Evolutionary conservation across 1,140 invertebrate genomes (phyloP).

Genomic region (Hesperophylax magnus): DNA sequence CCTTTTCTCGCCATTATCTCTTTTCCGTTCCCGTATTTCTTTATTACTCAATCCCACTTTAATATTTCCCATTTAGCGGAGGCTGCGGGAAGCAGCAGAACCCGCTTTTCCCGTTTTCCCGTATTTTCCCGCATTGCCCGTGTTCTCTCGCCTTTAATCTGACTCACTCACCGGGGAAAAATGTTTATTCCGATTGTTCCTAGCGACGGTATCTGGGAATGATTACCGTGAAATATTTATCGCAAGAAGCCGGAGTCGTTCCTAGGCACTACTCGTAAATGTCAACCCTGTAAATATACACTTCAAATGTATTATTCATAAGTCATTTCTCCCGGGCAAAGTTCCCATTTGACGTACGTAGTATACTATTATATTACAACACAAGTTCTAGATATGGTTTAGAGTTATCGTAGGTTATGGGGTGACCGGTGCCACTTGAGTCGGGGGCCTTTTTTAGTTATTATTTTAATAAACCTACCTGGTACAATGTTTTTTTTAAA

Average conservation of each 20-base stretch:
- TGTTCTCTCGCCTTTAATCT: constrained; percentile 25
- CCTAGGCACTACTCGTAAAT: neutral
- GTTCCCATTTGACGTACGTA: neutral
- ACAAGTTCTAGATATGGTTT: no score
- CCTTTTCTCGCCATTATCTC: constrained; percentile 44
- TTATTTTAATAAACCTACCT: no score
- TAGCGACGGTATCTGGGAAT: constrained; percentile 10
- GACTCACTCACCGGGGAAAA: constrained; percentile 28
- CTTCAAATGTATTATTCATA: constrained; percentile 29
- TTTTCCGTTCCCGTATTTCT: constrained; percentile 39
- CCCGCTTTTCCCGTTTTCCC: neutral
- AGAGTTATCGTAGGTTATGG: no score
- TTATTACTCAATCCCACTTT: constrained; percentile 46
- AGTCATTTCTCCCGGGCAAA: neutral
- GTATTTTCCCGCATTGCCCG: constrained; percentile 3
- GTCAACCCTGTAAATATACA: constrained; percentile 16
- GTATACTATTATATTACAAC: no score
- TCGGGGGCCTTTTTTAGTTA: no score
- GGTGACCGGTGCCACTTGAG: no score
- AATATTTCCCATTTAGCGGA: constrained; percentile 48
- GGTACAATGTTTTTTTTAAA: no score
- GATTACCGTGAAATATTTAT: constrained; percentile 38
- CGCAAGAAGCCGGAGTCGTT: neutral
- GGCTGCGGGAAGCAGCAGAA: neutral
- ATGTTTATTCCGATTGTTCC: constrained; percentile 40